Conservation (phyloP, 1,140 invertebrate species). For the Protaetia brevitarsis region DNA sequence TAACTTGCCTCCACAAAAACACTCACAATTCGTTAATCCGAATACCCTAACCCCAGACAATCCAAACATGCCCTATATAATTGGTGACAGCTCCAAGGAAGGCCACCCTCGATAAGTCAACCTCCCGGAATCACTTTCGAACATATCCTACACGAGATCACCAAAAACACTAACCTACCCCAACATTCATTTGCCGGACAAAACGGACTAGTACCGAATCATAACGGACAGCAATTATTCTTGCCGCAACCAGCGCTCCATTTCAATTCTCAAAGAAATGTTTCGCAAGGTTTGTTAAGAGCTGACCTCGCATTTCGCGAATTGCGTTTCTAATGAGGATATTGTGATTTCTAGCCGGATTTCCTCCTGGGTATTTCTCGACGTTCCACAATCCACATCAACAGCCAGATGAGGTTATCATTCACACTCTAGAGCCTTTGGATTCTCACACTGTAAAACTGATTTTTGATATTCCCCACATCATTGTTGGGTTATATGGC, state of each 20-base stretch:
- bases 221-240: conserved; percentile 24
- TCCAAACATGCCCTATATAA: conserved; percentile 12
- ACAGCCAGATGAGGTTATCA: conserved; percentile 52
- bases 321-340: too few relatives aligned
- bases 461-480: conserved; percentile 73
- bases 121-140: conserved; percentile 39
- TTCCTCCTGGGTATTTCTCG: conserved; percentile 20
- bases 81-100: background rate
- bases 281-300: conserved; percentile 24
- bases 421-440: conserved; percentile 67
- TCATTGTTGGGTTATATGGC: conserved; percentile 81
- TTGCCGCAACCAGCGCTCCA: conserved; percentile 3
- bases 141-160: conserved; percentile 43
- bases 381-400: conserved; percentile 25
- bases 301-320: background rate
- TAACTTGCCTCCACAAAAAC: conserved; percentile 24
- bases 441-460: conserved; percentile 75
- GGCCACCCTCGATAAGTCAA: conserved; percentile 6
- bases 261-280: conserved; percentile 16
- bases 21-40: conserved; percentile 14
- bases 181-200: background rate
- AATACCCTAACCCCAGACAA: conserved; percentile 1
- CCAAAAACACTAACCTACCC: background rate
- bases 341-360: conserved; percentile 25
- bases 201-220: conserved; percentile 26